phyloP scores from a whole-genome alignment of 1,140 invertebrate genomes.

The Drosophila sproati region DNA sequence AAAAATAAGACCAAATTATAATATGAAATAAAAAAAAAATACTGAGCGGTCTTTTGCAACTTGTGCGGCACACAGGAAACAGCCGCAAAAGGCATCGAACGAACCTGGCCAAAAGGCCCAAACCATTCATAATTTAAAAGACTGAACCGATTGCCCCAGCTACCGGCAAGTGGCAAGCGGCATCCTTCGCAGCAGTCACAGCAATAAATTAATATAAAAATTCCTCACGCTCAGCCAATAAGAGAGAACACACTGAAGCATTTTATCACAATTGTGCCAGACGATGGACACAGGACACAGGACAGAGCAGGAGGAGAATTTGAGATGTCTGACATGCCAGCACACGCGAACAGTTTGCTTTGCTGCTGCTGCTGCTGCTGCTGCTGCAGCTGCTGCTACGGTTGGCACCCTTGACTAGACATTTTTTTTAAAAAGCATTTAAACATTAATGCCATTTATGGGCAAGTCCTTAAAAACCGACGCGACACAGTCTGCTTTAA shows the following conservation, averaged over 20 bases:
- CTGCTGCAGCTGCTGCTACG: slow-evolving; percentile 9
- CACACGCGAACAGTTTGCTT: slow-evolving; percentile 74
- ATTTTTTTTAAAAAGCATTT: slow-evolving; percentile 59
- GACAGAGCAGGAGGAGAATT: neutral
- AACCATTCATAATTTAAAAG: slow-evolving; percentile 75
- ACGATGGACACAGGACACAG: slow-evolving; percentile 19
- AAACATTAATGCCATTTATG: slow-evolving; percentile 51
- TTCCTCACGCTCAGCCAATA: slow-evolving; percentile 82
- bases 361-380: slow-evolving; percentile 29
- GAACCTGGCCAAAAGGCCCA: slow-evolving; percentile 30
- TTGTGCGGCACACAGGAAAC: slow-evolving; percentile 44
- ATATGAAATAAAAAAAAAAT: slow-evolving; percentile 8
- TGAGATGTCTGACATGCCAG: slow-evolving; percentile 70
- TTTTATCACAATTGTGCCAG: slow-evolving; percentile 68
- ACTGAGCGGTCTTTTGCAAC: slow-evolving; percentile 44
- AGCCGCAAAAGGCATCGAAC: slow-evolving; percentile 42
- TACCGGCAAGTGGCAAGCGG: neutral
- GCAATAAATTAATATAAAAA: slow-evolving; percentile 83
- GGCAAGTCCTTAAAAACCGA: neutral
- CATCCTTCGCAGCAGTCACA: slow-evolving; percentile 48
- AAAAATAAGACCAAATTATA: slow-evolving; percentile 32
- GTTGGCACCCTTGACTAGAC: slow-evolving; percentile 33
- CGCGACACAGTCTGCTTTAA: neutral
- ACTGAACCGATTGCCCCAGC: slow-evolving; percentile 51
- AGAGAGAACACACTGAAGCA: slow-evolving; percentile 71